Evolutionary conservation across 2,888 invertebrate species (phyloP), one percentile per base, ranked within the genome.

Genomic region (Thera obeliscata): DNA sequence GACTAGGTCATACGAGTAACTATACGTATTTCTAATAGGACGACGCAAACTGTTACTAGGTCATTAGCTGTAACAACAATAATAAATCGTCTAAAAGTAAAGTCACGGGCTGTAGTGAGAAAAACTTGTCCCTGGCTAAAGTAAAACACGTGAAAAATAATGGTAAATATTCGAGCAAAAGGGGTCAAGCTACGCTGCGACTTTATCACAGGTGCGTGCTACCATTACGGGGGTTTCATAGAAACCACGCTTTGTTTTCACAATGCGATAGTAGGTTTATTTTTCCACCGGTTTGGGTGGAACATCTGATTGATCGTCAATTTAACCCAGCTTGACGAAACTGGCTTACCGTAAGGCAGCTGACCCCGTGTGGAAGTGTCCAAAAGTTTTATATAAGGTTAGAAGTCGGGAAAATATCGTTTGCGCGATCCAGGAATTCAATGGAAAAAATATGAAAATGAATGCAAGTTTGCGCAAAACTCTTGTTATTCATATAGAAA

Each of bases 231-330:
- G n/a, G 58, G 7, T 55, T 62, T 58, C 36, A 46, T 43, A 2
- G 61, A 57, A 66, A 55, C 49, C 62, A 62, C 61, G 48, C 61
- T 66, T 55, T 8, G 59, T 3, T 55, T 43, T 22, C n/a, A 9
- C 67, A 12, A 55, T 62, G 62, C 48, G 67, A 43, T 59, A 22
- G 59, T 61, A 65, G 3, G 4, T 2, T 9, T 38, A 11, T 5
- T 33, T 61, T 61, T 35, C 41, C 64, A 57, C 41, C 61, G 12
- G 0, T n/a, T 1, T 7, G 41, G 50, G 43, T 2, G 9, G 33
- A 58, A 61, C 64, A 65, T 68, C 68, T 61, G 61, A 68, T 49
- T 5, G 55, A 3, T 11, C 9, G 64, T 68, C 61, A 68, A 68
- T 12, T 64, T 61, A 58, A 55, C 12, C 12, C 64, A 65, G 64